A percentile compares a stretch with the other conserved stretches of the same genome.
These are phyloP conservation scores for Villa cingulata DNA, from an alignment of 2,888 invertebrate genomes.

Conservation along the genomic window DNA sequence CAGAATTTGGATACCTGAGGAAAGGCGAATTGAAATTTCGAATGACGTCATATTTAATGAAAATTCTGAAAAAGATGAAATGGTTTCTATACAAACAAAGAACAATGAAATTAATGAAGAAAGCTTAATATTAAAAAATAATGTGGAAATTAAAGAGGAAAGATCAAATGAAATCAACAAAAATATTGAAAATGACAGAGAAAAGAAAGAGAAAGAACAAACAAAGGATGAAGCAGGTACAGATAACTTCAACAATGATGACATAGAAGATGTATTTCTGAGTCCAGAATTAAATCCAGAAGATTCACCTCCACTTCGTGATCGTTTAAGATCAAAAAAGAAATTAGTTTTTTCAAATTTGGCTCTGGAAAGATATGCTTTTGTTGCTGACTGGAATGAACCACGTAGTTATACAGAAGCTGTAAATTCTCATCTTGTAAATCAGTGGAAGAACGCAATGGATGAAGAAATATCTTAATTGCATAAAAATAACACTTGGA, in stretches of 20 bases:
- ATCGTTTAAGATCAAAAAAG: background rate
- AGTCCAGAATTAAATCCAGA: too few relatives aligned
- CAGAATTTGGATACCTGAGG: slow-evolving; percentile 11
- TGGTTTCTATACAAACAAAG: too few relatives aligned
- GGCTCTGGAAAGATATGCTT: background rate
- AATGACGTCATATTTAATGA: slow-evolving; percentile 9
- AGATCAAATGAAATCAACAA: background rate
- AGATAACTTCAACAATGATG: too few relatives aligned
- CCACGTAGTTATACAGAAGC: slow-evolving; percentile 11
- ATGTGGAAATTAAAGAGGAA: background rate
- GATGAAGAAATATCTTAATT: slow-evolving; percentile 10
- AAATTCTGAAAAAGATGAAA: too few relatives aligned
- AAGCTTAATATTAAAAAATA: background rate
- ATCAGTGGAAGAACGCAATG: slow-evolving; percentile 11
- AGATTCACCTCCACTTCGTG: too few relatives aligned
- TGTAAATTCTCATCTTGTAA: background rate
- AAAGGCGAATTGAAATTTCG: slow-evolving; percentile 9
- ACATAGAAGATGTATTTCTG: too few relatives aligned
- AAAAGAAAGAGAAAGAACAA: background rate
- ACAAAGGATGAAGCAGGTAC: too few relatives aligned
- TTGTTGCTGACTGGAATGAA: background rate
- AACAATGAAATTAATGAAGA: background rate
- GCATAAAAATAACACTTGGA: slow-evolving; percentile 14
- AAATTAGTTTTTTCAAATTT: background rate
- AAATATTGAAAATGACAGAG: background rate